A percentile compares a stretch with the other conserved stretches of the same genome.
phyloP scores from a whole-genome alignment of 2,888 invertebrate species.

The Ferdinandea cuprea region DNA sequence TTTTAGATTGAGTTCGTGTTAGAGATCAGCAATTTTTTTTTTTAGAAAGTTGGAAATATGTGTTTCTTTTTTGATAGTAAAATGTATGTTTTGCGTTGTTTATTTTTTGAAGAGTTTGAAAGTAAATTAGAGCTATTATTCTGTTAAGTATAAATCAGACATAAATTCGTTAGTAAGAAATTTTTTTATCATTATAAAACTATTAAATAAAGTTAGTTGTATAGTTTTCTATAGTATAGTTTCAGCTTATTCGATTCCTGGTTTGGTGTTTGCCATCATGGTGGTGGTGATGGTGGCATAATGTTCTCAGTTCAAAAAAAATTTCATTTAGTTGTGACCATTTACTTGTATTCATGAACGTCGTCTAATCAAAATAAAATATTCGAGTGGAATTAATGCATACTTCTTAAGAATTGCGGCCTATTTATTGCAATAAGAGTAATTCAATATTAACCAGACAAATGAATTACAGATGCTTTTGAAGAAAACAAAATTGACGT shows the following conservation, averaged over 20 bases:
- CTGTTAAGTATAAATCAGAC: conserved; percentile 24
- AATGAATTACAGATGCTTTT: too few relatives aligned
- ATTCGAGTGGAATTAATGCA: too few relatives aligned
- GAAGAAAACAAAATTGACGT: too few relatives aligned
- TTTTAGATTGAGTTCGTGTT: conserved; percentile 8
- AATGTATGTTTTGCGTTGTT: conserved; percentile 17
- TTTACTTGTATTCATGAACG: too few relatives aligned
- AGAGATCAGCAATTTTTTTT: conserved; percentile 13
- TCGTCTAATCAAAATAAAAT: too few relatives aligned
- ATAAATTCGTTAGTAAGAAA: conserved; percentile 68
- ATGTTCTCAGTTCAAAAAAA: background rate
- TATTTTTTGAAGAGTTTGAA: background rate
- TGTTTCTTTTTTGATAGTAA: too few relatives aligned
- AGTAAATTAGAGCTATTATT: conserved; percentile 10
- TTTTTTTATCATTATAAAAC: conserved; percentile 31
- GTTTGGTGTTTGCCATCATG: conserved; percentile 5
- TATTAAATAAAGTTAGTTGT: conserved; percentile 24
- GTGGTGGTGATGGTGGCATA: background rate
- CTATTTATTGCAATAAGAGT: too few relatives aligned
- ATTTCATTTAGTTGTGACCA: too few relatives aligned
- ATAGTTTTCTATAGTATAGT: conserved; percentile 33
- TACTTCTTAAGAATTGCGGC: too few relatives aligned
- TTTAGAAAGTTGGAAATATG: conserved; percentile 9
- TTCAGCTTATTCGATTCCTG: conserved; percentile 50
- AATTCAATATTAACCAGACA: too few relatives aligned